Evolutionary conservation across 2,113 vertebrate species (phyloP).

Genomic region (Sminthopsis crassicaudata): DNA sequence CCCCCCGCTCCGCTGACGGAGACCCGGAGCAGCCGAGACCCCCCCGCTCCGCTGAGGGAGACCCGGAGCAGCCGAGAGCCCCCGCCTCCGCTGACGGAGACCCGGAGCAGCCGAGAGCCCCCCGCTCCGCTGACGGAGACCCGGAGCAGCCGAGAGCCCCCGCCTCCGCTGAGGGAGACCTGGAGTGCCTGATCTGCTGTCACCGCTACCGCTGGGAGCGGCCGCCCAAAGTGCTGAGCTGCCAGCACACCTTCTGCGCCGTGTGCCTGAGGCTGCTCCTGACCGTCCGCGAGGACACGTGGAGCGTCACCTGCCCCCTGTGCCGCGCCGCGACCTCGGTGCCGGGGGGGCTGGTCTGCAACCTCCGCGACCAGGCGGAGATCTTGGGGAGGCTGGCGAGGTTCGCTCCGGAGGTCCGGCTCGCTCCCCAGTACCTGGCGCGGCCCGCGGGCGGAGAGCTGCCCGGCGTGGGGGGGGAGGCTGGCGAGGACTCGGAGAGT

Average conservation of each 20-base stretch:
- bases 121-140: no score
- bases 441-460: neutral
- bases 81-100: no score
- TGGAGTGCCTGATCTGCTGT: constrained; percentile 86
- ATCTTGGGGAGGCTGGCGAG: constrained; percentile 64
- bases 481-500: fast-evolving
- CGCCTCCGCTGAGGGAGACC: constrained; percentile 16
- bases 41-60: no score
- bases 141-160: fast-evolving
- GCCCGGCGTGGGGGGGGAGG: neutral
- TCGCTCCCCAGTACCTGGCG: constrained; percentile 52
- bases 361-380: constrained; percentile 75
- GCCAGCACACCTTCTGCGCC: constrained; percentile 83
- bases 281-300: constrained; percentile 68
- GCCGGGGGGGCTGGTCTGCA: constrained; percentile 84
- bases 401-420: neutral
- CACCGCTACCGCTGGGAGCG: constrained; percentile 80
- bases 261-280: constrained; percentile 86
- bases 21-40: no score
- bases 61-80: no score
- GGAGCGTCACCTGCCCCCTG: constrained; percentile 83
- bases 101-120: no score
- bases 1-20: no score
- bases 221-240: constrained; percentile 84
- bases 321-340: constrained; percentile 82